Evolutionary conservation across 2,113 vertebrate genomes (phyloP), one percentile per base, ranked within the genome.

Genomic region (Danionella cerebrum): DNA sequence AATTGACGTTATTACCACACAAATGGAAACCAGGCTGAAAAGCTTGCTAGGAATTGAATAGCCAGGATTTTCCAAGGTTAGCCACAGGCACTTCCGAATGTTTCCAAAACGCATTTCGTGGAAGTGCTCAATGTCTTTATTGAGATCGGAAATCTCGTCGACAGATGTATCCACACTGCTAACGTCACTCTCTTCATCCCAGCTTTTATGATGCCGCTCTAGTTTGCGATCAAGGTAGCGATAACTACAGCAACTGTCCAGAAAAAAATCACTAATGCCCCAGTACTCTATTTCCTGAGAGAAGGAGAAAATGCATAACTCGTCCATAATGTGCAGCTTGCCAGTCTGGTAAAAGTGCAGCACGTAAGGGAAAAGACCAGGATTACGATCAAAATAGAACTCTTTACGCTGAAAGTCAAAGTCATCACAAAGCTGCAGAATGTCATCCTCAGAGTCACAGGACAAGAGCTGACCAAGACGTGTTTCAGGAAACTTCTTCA

Each of bases 271-370:
- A 0, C 93, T 94, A 85, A 98, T 94, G 79, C 95, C 95, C 96
- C 96, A 98, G 79, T 98, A 98, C 79, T 98, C 95, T 0, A 97
- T 94, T 86, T 98, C 96, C 85, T 98, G 95, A 77, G 93, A 93
- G 81, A 98, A 98, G 75, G 94, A 97, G 86, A 98, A 98, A 72
- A 97, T 93, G 0, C 96, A 98, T 71, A 97, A 85, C 83, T 96
- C 95, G 24, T 98, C 96, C 87, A 97, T 96, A 80, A 98, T 88
- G 12, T 98, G 96, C 65, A 98, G 89, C 79, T 90, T 96, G 6
- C 96, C 96, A 0, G 96, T 98, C 82, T 94, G 93, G 82, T 98
- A 98, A 78, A 98, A 98, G 78, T 98, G 91, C 12, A 98, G 89
- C 35, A 98, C 88, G 0, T 94, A 92, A 2, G 93, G 92, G 69